Base-by-base conservation (phyloP, 2,888 invertebrate species). In the Apeira syringaria region DNA sequence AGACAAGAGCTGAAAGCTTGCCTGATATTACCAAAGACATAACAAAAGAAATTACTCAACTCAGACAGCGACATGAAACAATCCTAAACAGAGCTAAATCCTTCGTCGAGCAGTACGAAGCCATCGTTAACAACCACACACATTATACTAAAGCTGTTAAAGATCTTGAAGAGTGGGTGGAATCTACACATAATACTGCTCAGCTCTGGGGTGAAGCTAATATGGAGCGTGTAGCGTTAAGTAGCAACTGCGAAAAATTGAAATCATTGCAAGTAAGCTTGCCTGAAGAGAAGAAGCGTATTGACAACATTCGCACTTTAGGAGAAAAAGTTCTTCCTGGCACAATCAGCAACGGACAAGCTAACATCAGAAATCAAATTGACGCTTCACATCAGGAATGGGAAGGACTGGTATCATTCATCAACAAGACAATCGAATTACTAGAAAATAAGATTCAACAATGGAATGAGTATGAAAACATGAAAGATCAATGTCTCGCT, bases 311-410 rank as follows among this genome's bases (percentile, higher is more conserved):
- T 37, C 92, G 96, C 38, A 89, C 91, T 4, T 76, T 98, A n/a
- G 97, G 97, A 0, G 96, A 97, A 72, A 96, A 96, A 74, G 98
- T 98, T 0, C 92, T 97, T 25, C 96, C 97, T 1, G 96, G 96
- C 12, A 97, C 97, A 0, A 88, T 95, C 20, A 95, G 95, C 64
- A 92, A 91, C 28, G 97, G 97, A 0, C 96, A 97, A 81, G 91
- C 94, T 0, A 95, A 96, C 59, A 94, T 98, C n/a, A 91, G 96
- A 48, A 94, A 95, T 6, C 97, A 97, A 84, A 94, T 97, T 26
- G 97, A 97, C 68, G 93, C 94, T 5, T 95, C 97, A 0, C 96
- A 97, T 64, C 96, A 97, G 69, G 97, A 97, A 82, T 97, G 97
- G 97, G 95, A 97, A 74, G 94, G 95, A 7, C 81, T 97, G 1